phyloP scores from a whole-genome alignment of 2,113 vertebrate species.

The Aramus guarauna region DNA sequence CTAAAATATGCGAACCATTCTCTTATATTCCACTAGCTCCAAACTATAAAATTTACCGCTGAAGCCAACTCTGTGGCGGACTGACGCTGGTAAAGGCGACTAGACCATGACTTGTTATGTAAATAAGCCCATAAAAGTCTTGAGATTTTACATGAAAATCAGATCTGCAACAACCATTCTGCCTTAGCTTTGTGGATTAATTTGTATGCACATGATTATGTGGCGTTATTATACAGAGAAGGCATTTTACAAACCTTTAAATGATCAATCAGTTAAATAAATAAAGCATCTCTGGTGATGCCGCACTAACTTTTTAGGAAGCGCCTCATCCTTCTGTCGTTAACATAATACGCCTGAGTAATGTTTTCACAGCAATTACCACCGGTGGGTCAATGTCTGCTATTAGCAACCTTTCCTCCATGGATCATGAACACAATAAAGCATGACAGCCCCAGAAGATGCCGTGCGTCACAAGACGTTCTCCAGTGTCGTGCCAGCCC shows the following conservation, averaged over 20 bases:
- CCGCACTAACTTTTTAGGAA: not conserved
- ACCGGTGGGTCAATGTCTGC: slow-evolving; percentile 30
- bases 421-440: not conserved
- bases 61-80: not conserved
- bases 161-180: not conserved
- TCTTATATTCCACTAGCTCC: not conserved
- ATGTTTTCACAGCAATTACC: slow-evolving; percentile 37
- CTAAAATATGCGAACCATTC: not conserved
- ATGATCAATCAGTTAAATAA: slow-evolving; percentile 49
- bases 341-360: slow-evolving; percentile 19
- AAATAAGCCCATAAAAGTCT: slow-evolving; percentile 49
- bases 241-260: slow-evolving; percentile 32
- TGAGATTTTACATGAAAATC: not conserved
- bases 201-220: not conserved
- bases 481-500: not conserved
- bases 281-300: not conserved
- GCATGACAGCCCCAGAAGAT: not conserved
- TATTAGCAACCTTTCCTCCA: slow-evolving; percentile 19
- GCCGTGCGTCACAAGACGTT: not conserved
- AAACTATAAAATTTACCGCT: slow-evolving; percentile 22
- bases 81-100: not conserved
- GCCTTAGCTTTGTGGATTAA: not conserved
- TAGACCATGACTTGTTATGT: slow-evolving; percentile 47
- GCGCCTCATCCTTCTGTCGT: not conserved
- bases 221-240: not conserved